Evolutionary conservation across 1,140 invertebrate species (phyloP).

Genomic region (Vollenhovia emeryi): DNA sequence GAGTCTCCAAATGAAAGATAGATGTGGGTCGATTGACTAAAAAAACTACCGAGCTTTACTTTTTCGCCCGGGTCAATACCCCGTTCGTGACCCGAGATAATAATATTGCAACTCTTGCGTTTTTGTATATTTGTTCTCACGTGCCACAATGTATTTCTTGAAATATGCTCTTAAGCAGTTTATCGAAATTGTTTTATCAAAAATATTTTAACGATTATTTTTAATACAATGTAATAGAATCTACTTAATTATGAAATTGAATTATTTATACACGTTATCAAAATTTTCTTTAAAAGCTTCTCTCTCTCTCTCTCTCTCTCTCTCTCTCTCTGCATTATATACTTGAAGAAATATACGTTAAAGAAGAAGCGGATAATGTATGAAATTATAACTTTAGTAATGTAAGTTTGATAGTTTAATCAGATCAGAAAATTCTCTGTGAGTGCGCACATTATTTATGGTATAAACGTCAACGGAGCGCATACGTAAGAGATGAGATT

Average conservation of each 20-base stretch:
- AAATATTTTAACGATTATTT: neutral
- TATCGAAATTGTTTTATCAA: neutral
- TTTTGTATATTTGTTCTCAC: neutral
- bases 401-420: constrained; percentile 44
- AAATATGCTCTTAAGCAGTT: neutral
- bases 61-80: too few species aligned
- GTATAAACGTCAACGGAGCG: constrained; percentile 17
- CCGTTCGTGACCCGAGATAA: neutral
- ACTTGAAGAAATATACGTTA: constrained; percentile 3
- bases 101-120: neutral
- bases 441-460: constrained; percentile 27
- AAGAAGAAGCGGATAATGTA: neutral
- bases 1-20: too few species aligned
- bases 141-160: neutral
- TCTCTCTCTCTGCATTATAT: neutral
- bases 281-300: neutral
- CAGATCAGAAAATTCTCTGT: constrained; percentile 25
- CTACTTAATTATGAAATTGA: neutral
- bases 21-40: too few species aligned
- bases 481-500: constrained; percentile 25
- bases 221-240: neutral
- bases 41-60: too few species aligned
- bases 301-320: too few species aligned
- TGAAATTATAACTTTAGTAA: constrained; percentile 18
- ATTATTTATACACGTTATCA: neutral